Percentiles rank a stretch among this genome's conserved stretches.
Evolutionary conservation across 1,140 invertebrate species (phyloP).

Genomic region (Tetramorium parvispinum): DNA sequence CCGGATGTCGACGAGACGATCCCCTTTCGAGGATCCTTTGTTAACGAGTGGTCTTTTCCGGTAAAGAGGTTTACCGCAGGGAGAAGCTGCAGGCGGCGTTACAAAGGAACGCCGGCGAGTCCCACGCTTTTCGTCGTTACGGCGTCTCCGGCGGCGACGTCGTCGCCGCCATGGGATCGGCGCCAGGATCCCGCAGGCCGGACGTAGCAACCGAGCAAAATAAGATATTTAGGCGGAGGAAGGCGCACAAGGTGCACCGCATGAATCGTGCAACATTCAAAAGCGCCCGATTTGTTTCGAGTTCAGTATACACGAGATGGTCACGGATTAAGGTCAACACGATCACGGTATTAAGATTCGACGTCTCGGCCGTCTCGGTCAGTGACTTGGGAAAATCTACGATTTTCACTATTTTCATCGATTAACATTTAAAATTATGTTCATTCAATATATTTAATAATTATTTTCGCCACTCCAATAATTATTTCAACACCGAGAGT

Average conservation of each 20-base stretch:
- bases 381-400: no score
- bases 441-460: slow-evolving; percentile 8
- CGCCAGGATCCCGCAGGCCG: slow-evolving; percentile 63
- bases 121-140: slow-evolving; percentile 63
- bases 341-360: not conserved
- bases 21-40: slow-evolving; percentile 23
- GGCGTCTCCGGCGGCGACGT: slow-evolving; percentile 26
- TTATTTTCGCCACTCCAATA: not conserved
- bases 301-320: not conserved
- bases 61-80: slow-evolving; percentile 42
- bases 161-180: slow-evolving; percentile 30
- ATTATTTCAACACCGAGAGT: no score
- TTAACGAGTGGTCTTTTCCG: slow-evolving; percentile 55
- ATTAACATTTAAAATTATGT: not conserved
- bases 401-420: not conserved
- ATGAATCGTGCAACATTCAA: not conserved
- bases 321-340: not conserved
- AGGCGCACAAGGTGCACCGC: not conserved
- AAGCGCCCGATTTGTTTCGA: not conserved
- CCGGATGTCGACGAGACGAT: not conserved
- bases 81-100: slow-evolving; percentile 39
- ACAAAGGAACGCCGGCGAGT: slow-evolving; percentile 66
- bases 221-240: slow-evolving; percentile 17
- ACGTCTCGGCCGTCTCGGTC: not conserved
- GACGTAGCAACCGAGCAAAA: slow-evolving; percentile 47